Base-by-base conservation (phyloP, 1,140 invertebrate genomes). In the Papilio dardanus region DNA sequence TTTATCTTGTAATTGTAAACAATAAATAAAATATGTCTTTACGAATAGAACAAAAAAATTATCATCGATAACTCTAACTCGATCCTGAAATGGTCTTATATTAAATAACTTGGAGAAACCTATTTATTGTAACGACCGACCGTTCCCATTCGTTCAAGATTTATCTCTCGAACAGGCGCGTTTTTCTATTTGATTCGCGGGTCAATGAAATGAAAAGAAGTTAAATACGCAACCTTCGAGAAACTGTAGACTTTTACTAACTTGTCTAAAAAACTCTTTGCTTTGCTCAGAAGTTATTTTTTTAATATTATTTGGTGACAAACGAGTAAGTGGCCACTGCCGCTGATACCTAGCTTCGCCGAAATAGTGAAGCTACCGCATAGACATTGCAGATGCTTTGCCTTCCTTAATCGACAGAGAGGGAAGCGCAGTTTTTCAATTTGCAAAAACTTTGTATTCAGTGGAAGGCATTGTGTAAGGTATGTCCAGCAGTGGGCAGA, bases 181-280 rank as follows among this genome's bases (percentile, higher is more conserved):
- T 28, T 30, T 62, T 62, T 62, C 54, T 62, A 62, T 62, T 62
- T 30, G 54, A 62, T 62, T 62, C 54, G 54, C 12, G 24, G 54
- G 54, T 62, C 24, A 62, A 62, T 62, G 54, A 62, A 28, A 62
- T 62, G 54, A 62, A 62, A 62, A 62, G 12, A 62, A 10, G 12
- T 62, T 62, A 62, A 62, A 62, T 28, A 62, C 24, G 21, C 50
- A 54, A 54, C 21, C 50, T 58, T 58, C 50, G 14, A 58, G 7
- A 58, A 58, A 58, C 50, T 28, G n/a, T 21, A 21, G 3, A 50
- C 54, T 62, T 1, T 16, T 16, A 5, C 54, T 14, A 62, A 62
- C 8, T 54, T 24, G 7, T 12, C 21, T 54, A 54, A 54, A 50
- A 54, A 21, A 54, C 19, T 21, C 10, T 19, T 19, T 50, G n/a